Conservation (phyloP, 1,140 invertebrate species). For the Megalonaias nervosa region DNA sequence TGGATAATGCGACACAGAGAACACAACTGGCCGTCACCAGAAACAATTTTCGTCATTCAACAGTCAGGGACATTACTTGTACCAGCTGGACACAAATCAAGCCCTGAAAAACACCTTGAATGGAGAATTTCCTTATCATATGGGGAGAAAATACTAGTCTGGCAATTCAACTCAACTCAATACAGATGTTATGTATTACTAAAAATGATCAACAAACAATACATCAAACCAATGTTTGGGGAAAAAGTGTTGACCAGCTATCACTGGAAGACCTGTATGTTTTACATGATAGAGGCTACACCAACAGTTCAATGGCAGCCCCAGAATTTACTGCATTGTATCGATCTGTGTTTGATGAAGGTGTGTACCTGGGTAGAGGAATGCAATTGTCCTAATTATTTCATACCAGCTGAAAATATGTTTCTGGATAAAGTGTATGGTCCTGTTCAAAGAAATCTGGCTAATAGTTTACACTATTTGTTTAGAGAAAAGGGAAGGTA, state of each 20-base stretch:
- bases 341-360: neutral
- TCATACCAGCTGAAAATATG: constrained; percentile 9
- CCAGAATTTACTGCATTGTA: constrained; percentile 6
- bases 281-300: constrained; percentile 10
- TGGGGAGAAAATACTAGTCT: too few species aligned
- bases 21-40: too few species aligned
- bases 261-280: constrained; percentile 9
- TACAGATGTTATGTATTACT: constrained; percentile 20
- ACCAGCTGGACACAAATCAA: too few species aligned
- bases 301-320: neutral
- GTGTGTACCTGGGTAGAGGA: neutral
- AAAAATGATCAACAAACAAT: constrained; percentile 14
- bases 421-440: neutral
- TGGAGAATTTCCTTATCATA: too few species aligned
- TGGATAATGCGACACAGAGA: too few species aligned
- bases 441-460: too few species aligned
- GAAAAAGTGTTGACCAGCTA: neutral
- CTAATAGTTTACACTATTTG: too few species aligned
- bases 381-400: constrained; percentile 1
- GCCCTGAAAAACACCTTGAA: too few species aligned
- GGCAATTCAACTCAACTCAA: constrained; percentile 4
- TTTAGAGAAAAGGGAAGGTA: too few species aligned
- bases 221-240: neutral
- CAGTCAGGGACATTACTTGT: neutral
- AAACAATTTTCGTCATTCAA: neutral